Base-by-base conservation (phyloP, 2,888 invertebrate species). In the Caenorhabditis sinica region DNA sequence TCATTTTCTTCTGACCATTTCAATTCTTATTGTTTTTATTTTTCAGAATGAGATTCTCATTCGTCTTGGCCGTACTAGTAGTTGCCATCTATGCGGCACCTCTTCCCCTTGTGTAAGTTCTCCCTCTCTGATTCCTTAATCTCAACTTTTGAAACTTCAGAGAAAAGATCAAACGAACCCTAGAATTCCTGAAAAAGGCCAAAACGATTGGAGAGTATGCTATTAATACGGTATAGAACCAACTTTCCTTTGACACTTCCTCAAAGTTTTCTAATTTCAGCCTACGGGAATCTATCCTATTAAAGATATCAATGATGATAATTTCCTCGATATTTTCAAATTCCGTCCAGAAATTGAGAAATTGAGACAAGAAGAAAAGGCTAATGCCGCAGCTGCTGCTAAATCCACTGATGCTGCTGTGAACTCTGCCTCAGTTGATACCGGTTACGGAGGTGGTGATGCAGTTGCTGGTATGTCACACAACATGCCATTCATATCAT, bases 231-330 rank as follows among this genome's bases (percentile, higher is more conserved):
- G 87, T 88, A 65, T 1, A 28, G 63, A n/a, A 40, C 20, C 2
- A 6, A 6, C 13, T 13, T 69, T 17, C 15, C 36, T 25, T 43
- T 8, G 69, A 17, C 20, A 15, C 11, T 28, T 45, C 36, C 9
- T 15, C 15, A n/a, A 9, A 13, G 61, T 43, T 40, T 45, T 25
- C 15, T 40, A 6, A 20, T 82, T 87, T 74, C 40, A 88, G 87
- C 88, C 88, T n/a, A 88, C 84, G 53, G 88, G 88, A 77, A 85
- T 88, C 82, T 88, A 85, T 63, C 88, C 88, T 11, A 86, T 88
- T 79, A 87, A 85, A 58, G 87, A 88, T 56, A 88, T 88, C 69
- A 86, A 83, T 66, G 88, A 88, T 45, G 83, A 85, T 49, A 88
- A 87, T 80, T 84, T 88, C 68, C 74, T 86, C 11, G 84, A 88